These are phyloP conservation scores for Acromyrmex echinatior DNA, from an alignment of 1,140 invertebrate genomes.

Conservation along the genomic window DNA sequence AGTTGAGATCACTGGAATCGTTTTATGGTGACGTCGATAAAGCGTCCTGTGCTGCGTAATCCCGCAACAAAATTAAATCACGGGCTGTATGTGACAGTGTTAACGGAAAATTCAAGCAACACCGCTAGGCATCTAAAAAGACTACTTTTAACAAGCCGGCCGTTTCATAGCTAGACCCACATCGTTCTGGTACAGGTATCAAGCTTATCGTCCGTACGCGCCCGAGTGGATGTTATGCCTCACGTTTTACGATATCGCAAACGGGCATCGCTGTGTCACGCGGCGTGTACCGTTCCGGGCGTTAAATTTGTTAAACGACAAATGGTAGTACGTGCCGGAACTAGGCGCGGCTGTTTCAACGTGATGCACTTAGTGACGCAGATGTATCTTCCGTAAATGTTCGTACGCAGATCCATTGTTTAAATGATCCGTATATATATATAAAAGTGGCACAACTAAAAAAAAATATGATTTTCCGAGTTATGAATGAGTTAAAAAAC, in stretches of 20 bases:
- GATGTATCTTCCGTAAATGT: neutral
- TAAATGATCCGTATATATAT: neutral
- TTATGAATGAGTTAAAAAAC: too few species aligned
- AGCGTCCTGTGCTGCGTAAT: constrained; percentile 28
- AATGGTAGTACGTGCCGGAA: constrained; percentile 42
- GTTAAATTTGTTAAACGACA: constrained; percentile 63
- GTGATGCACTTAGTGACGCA: constrained; percentile 5
- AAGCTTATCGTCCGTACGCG: constrained; percentile 51
- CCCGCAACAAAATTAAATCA: constrained; percentile 44
- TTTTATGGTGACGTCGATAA: constrained; percentile 38
- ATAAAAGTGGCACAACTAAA: neutral
- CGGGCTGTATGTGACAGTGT: neutral
- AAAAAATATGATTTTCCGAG: too few species aligned
- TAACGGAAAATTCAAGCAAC: constrained; percentile 53
- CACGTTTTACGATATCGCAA: constrained; percentile 64
- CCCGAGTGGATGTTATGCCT: constrained; percentile 44
- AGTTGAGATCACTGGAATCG: constrained; percentile 10
- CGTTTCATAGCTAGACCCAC: constrained; percentile 2
- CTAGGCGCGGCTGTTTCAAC: neutral
- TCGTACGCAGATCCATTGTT: neutral
- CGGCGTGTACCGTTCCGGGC: neutral
- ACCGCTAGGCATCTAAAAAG: constrained; percentile 4
- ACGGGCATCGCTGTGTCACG: constrained; percentile 21
- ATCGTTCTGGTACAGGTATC: constrained; percentile 24
- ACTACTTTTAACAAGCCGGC: constrained; percentile 24